Evolutionary conservation across 2,888 invertebrate genomes (phyloP).

Genomic region (Ectemnius cavifrons): DNA sequence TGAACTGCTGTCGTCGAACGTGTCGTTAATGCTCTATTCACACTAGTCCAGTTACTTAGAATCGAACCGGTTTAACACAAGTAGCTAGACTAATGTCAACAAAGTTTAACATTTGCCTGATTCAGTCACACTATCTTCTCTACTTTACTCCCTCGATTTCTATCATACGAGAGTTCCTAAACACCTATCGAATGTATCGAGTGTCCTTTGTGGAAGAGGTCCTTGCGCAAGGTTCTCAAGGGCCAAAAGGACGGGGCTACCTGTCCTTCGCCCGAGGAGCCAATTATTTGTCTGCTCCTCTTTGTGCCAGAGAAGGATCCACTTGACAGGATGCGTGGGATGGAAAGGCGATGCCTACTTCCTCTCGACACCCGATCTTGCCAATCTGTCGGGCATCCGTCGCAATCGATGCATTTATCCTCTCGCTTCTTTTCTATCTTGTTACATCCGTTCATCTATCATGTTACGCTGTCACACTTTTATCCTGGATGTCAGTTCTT

Average conservation of each 20-base stretch:
- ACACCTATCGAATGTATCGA: slow-evolving; percentile 72
- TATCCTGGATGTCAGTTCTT: not conserved
- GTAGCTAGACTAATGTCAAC: no score
- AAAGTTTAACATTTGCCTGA: no score
- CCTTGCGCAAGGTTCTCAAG: slow-evolving; percentile 69
- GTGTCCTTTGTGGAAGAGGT: slow-evolving; percentile 67
- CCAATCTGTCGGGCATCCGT: slow-evolving; percentile 31
- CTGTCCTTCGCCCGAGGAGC: slow-evolving; percentile 71
- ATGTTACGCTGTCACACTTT: not conserved
- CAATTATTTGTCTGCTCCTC: slow-evolving; percentile 77
- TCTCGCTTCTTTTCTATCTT: not conserved
- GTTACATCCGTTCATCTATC: slow-evolving; percentile 4
- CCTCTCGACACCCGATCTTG: slow-evolving; percentile 72
- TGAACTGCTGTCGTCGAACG: not conserved
- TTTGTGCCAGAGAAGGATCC: slow-evolving; percentile 69
- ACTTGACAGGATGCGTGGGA: slow-evolving; percentile 78
- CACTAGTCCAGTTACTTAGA: not conserved
- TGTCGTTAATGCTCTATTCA: not conserved
- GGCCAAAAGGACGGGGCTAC: slow-evolving; percentile 72
- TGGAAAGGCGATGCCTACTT: slow-evolving; percentile 74
- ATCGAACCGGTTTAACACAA: no score
- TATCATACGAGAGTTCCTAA: slow-evolving; percentile 35
- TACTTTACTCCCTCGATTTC: slow-evolving; percentile 23
- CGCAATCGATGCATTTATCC: not conserved
- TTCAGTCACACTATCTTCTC: not conserved